Base-by-base conservation (phyloP, 2,888 invertebrate species). In the Sphecodes monilicornis region DNA sequence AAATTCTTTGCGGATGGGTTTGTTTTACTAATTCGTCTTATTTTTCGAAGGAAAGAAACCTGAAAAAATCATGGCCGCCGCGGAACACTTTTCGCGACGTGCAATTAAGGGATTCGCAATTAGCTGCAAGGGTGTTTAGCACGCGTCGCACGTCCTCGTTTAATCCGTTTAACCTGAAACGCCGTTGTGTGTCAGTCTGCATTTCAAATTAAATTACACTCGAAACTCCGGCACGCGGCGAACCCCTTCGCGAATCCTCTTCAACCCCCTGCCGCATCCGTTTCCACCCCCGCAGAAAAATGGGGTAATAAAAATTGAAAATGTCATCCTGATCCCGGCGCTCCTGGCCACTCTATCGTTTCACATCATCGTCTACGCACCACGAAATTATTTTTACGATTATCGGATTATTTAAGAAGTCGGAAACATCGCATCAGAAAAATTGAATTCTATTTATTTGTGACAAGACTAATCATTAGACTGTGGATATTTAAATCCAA, bases 171-270 rank as follows among this genome's bases (percentile, higher is more conserved):
- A 92, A 92, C 90, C 90, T 86, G 91, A 92, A 92, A 91, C 91
- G 90, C 91, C 90, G 89, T 82, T 90, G 91, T 85, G 93, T 88
- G 93, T 93, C 94, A 93, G 94, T 94, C 94, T 94, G 94, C 93
- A 94, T 94, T 94, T 94, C 93, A 93, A 94, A 93, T 93, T 92
- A 91, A 94, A 93, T 94, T 93, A 93, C 92, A 91, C 86, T 90
- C 86, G 86, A 89, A 89, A 85, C 82, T 82, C 74, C 72, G 76
- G 85, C 85, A 85, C 85, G 85, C 88, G 78, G 76, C 70, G 39
- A 80, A 82, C 88, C 88, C 89, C 75, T 86, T 85, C 72, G 50
- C 84, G 66, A 72, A 71, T 80, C 29, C 80, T 46, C 82, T 69
- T 68, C 82, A 32, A 73, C 68, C 76, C 73, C 76, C 69, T 29